Conservation (phyloP, 2,113 vertebrate species). For the Burhinus bistriatus region DNA sequence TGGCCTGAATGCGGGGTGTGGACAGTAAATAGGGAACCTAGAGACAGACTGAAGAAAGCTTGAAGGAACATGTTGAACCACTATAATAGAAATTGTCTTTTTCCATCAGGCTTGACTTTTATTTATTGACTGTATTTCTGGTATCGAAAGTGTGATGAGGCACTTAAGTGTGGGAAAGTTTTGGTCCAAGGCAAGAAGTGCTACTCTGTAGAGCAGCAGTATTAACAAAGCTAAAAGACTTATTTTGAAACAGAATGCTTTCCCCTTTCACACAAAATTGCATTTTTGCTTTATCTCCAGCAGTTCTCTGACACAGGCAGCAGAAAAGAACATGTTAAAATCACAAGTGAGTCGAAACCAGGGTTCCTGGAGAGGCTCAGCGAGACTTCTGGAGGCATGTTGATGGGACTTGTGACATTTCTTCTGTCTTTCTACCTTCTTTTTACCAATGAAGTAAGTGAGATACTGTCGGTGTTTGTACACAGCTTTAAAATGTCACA, state of each 20-base stretch:
- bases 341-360: slow-evolving; percentile 73
- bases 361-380: slow-evolving; percentile 93
- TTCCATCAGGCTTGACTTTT: not conserved
- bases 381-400: slow-evolving; percentile 87
- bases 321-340: slow-evolving; percentile 78
- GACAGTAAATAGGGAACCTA: not conserved
- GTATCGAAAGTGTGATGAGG: not conserved
- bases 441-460: slow-evolving; percentile 92
- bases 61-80: not conserved
- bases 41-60: not conserved
- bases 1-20: not conserved
- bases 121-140: not conserved
- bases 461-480: not conserved
- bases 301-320: slow-evolving; percentile 62
- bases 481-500: not conserved
- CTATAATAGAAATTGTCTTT: not conserved
- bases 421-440: slow-evolving; percentile 89
- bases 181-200: not conserved
- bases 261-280: not conserved
- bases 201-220: not conserved
- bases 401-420: slow-evolving; percentile 83
- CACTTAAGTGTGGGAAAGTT: not conserved
- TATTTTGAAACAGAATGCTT: not conserved
- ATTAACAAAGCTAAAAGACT: not conserved
- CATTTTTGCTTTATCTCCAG: not conserved